Conservation (phyloP, 2,797 vertebrate species). For the Galagoides demidoff region DNA sequence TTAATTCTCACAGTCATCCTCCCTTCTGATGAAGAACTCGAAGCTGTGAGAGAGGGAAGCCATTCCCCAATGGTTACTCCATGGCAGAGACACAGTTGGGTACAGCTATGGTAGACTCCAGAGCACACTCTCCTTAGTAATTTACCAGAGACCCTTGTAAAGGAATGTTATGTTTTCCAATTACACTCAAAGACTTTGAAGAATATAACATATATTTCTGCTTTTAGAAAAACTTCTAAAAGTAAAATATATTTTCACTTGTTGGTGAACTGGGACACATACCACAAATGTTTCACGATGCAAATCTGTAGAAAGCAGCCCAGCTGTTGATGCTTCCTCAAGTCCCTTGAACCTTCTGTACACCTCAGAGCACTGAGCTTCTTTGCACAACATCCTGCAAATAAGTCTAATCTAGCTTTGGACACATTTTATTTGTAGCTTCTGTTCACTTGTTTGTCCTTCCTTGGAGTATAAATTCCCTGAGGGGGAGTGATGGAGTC, state of each 20-base stretch:
- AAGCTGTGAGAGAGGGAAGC: not conserved
- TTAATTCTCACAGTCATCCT: not conserved
- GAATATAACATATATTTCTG: not conserved
- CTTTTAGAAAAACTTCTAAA: not conserved
- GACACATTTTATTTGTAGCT: not conserved
- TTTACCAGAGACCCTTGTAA: not conserved
- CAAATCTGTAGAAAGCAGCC: not conserved
- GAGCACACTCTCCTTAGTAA: not conserved
- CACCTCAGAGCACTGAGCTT: not conserved
- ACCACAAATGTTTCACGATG: not conserved
- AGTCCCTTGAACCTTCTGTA: not conserved
- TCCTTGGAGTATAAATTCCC: not conserved
- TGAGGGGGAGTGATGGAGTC: not conserved
- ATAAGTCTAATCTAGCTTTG: not conserved
- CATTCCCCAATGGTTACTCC: not conserved
- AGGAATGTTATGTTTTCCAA: not conserved
- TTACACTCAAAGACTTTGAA: not conserved
- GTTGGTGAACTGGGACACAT: not conserved
- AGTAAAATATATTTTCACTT: not conserved
- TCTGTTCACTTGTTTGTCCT: not conserved
- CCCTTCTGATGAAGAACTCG: not conserved
- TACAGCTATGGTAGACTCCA: not conserved
- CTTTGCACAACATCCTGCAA: not conserved
- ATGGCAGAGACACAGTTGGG: accelerated
- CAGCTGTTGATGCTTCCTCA: accelerated